These are phyloP conservation scores for Aeoliscus strigatus DNA, from an alignment of 2,797 vertebrate species.

Conservation along the genomic window DNA sequence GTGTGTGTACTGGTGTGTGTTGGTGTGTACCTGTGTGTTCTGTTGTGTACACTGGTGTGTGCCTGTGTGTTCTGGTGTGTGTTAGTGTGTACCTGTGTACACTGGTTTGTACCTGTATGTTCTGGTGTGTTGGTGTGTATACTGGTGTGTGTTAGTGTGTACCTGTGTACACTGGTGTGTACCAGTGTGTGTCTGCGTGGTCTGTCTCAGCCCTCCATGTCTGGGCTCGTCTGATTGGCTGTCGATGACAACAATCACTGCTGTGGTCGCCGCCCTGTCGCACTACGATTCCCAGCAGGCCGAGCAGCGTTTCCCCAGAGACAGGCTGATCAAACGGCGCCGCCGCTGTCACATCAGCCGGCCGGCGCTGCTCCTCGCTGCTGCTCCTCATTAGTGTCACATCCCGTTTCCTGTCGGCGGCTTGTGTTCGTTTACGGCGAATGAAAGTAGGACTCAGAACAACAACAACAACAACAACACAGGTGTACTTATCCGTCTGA, in stretches of 20 bases:
- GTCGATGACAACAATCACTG: constrained; percentile 47
- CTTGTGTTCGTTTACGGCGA: constrained; percentile 24
- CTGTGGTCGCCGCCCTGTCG: constrained; percentile 31
- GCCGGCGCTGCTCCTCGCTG: constrained; percentile 25
- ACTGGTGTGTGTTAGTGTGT: too few species aligned
- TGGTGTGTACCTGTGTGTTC: too few species aligned
- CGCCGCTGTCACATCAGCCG: constrained; percentile 31
- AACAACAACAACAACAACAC: constrained; percentile 4
- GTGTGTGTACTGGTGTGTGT: too few species aligned
- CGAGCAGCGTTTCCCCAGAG: constrained; percentile 29
- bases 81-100: too few species aligned
- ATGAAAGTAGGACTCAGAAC: constrained; percentile 18
- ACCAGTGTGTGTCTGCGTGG: too few species aligned
- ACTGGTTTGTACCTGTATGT: too few species aligned
- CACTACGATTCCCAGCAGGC: constrained; percentile 50
- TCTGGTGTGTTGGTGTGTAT: too few species aligned
- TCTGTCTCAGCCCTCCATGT: too few species aligned
- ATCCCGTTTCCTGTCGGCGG: constrained; percentile 31
- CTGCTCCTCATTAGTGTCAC: constrained; percentile 45
- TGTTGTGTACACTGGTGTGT: too few species aligned
- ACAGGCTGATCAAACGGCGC: constrained; percentile 34
- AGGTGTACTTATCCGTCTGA: constrained; percentile 8
- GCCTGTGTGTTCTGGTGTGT: too few species aligned
- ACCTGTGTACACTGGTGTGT: too few species aligned
- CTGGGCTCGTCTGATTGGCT: constrained; percentile 28